Percentiles rank a stretch among this genome's conserved stretches.
These are phyloP conservation scores for Eretmochelys imbricata DNA, from an alignment of 2,113 vertebrate genomes.

Conservation along the genomic window DNA sequence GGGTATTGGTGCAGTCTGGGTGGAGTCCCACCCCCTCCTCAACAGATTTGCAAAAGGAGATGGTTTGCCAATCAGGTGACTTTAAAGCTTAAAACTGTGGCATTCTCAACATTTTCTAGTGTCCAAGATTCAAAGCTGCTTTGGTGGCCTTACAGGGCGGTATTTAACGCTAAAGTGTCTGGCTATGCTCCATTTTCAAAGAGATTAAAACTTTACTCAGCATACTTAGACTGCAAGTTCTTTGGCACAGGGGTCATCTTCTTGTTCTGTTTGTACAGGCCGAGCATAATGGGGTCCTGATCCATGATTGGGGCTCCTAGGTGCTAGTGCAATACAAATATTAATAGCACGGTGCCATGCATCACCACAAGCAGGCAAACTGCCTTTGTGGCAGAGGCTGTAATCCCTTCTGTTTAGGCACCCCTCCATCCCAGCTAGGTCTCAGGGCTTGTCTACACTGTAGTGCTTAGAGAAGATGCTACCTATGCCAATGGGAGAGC, in stretches of 20 bases:
- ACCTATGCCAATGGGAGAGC: background rate
- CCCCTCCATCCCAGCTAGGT: background rate
- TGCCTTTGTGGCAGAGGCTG: background rate
- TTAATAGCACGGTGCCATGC: background rate
- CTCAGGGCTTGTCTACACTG: background rate
- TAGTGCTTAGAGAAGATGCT: background rate
- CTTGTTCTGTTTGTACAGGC: background rate
- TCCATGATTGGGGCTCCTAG: background rate
- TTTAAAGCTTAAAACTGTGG: background rate
- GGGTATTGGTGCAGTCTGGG: rapidly evolving
- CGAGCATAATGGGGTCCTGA: no score
- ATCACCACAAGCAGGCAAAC: background rate
- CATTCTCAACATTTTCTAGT: background rate
- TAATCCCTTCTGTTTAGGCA: rapidly evolving
- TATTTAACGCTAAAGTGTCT: background rate
- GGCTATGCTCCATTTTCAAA: background rate
- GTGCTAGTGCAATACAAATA: rapidly evolving
- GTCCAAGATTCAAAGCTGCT: background rate
- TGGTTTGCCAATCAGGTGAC: background rate
- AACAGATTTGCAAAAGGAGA: background rate
- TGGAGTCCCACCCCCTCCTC: background rate
- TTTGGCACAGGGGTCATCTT: background rate
- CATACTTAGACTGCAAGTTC: background rate
- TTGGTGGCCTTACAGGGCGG: background rate
- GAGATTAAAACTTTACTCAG: background rate